A percentile compares a stretch with the other conserved stretches of the same genome.
phyloP scores from a whole-genome alignment of 2,888 invertebrate species.

The Blastobasis lacticolella region DNA sequence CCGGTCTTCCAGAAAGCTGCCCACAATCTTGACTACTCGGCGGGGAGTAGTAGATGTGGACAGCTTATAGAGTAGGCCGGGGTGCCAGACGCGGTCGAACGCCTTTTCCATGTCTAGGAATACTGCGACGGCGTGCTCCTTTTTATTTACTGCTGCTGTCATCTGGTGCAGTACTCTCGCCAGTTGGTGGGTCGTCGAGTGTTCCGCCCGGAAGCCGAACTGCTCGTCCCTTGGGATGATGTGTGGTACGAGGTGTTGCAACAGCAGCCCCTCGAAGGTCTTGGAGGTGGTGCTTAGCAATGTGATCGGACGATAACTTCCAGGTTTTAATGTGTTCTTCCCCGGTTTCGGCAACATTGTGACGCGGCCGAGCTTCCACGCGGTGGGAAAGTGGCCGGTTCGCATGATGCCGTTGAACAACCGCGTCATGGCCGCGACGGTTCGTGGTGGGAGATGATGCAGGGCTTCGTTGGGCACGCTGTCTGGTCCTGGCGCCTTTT shows the following conservation, averaged over 20 bases:
- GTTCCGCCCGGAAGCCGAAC: constrained; percentile 16
- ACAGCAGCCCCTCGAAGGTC: not conserved
- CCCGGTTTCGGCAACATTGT: constrained; percentile 10
- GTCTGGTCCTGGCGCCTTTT: constrained; percentile 15
- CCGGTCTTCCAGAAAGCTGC: constrained; percentile 14
- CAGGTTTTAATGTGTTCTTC: constrained; percentile 9
- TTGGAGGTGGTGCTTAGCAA: not conserved
- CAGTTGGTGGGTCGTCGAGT: constrained; percentile 22
- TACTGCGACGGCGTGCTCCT: constrained; percentile 1
- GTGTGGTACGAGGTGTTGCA: not conserved
- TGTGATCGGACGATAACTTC: constrained; percentile 14
- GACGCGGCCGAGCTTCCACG: constrained; percentile 14
- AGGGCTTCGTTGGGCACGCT: constrained; percentile 12
- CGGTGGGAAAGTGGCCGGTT: constrained; percentile 14
- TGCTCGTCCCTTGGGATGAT: constrained; percentile 12
- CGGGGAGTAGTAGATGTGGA: constrained; percentile 5
- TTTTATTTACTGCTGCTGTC: constrained; percentile 9
- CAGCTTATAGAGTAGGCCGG: constrained; percentile 16
- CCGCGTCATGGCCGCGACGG: constrained; percentile 8
- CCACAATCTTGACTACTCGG: constrained; percentile 8
- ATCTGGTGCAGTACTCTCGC: constrained; percentile 13
- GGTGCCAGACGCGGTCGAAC: not conserved
- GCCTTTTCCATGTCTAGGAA: constrained; percentile 20
- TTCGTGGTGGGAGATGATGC: constrained; percentile 8
- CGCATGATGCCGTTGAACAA: constrained; percentile 16